A percentile compares a stretch with the other conserved stretches of the same genome.
Evolutionary conservation across 30 jellyfish, hydroid and myxozoan species (phyloP).

Genomic region (Hydra vulgaris): DNA sequence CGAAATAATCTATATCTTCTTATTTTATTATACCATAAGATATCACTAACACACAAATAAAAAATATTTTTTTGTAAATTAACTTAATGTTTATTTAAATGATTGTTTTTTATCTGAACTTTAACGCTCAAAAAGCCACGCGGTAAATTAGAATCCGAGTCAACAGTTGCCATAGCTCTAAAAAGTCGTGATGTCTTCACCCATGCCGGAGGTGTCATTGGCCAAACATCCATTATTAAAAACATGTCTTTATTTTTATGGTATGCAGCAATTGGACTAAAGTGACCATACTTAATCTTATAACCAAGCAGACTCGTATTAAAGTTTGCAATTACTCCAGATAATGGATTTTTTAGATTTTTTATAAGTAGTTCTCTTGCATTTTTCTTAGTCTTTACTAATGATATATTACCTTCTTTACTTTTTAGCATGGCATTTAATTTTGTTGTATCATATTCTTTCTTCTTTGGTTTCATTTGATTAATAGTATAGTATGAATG

Average conservation of each 20-base stretch:
- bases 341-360: background rate
- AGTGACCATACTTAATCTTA: constrained; percentile 30
- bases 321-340: constrained; percentile 32
- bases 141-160: constrained; percentile 22
- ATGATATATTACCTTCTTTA: background rate
- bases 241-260: constrained; percentile 27
- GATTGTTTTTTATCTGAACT: too few relatives aligned
- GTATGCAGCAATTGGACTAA: constrained; percentile 63
- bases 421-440: background rate
- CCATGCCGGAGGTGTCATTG: constrained; percentile 69
- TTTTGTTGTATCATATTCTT: background rate
- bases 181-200: constrained; percentile 15
- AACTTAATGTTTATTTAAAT: too few relatives aligned
- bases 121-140: constrained; percentile 34
- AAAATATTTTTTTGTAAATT: too few relatives aligned
- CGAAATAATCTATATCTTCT: too few relatives aligned
- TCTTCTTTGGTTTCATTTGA: background rate
- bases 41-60: too few relatives aligned
- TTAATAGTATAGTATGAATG: background rate
- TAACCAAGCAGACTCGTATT: constrained; percentile 46
- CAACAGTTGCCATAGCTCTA: constrained; percentile 44
- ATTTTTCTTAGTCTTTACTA: background rate
- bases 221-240: constrained; percentile 55
- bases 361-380: constrained; percentile 1
- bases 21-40: too few relatives aligned